These are phyloP conservation scores for Drosophila dives DNA, from an alignment of 2,888 invertebrate species.

Conservation along the genomic window DNA sequence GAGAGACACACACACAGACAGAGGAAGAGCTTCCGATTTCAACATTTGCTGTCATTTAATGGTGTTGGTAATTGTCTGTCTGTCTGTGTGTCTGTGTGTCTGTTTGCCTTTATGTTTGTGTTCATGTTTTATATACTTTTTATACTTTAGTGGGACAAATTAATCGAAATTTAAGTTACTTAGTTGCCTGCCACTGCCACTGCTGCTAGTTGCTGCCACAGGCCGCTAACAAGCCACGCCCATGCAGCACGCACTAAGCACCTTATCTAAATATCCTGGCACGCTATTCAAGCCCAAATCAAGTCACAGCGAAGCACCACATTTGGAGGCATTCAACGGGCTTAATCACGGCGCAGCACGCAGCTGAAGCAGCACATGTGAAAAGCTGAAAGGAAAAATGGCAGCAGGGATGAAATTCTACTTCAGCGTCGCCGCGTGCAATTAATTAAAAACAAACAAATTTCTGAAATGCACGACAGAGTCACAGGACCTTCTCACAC, in stretches of 20 bases:
- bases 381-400: background rate
- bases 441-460: constrained; percentile 82
- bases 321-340: constrained; percentile 31
- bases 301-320: constrained; percentile 42
- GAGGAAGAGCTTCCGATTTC: constrained; percentile 9
- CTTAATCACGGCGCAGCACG: constrained; percentile 74
- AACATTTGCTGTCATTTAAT: constrained; percentile 61
- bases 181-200: background rate
- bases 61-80: constrained; percentile 66
- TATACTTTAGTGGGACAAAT: constrained; percentile 40
- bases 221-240: constrained; percentile 65
- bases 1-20: background rate
- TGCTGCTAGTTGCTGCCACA: constrained; percentile 34
- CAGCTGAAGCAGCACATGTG: constrained; percentile 37
- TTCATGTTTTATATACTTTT: background rate
- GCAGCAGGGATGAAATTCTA: constrained; percentile 5
- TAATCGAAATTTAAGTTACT: constrained; percentile 73
- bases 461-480: constrained; percentile 74
- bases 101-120: constrained; percentile 16
- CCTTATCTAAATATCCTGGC: constrained; percentile 61
- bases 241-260: constrained; percentile 24
- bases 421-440: constrained; percentile 73
- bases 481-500: constrained; percentile 20
- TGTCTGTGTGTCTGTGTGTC: constrained; percentile 1
- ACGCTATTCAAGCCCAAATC: constrained; percentile 60